Evolutionary conservation across 2,888 invertebrate species (phyloP), one percentile per base, ranked within the genome.

Genomic region (Prosopocoilus inquinatus): DNA sequence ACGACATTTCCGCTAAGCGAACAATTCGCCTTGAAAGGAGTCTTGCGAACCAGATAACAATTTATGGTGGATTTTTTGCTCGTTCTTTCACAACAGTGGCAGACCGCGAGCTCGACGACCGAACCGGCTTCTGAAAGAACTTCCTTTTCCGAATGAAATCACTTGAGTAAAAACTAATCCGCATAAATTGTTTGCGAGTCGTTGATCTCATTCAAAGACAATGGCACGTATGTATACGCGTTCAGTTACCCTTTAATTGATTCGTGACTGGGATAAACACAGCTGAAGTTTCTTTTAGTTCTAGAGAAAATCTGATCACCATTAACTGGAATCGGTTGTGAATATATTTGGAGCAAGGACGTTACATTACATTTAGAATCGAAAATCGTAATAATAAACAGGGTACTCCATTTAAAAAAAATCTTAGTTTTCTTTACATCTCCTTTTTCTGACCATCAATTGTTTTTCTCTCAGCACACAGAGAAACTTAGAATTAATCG

Each of bases 91-190:
- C 15, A 28, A 32, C 12, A 46, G 9, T 32, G 32, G 28, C n/a
- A 28, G 28, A 46, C 46, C 46, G 28, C 46, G 46, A 32, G 16
- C 9, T 28, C 13, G 49, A 39, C n/a, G 38, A 35, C 35, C 39
- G 49, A 49, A 49, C 49, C 38, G 49, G 49, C 49, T 49, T 12
- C 11, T 3, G 44, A 55, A 59, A 56, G 59, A 62, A 64, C 63
- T 64, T 64, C 64, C 64, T 64, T 64, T 64, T 63, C 63, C 64
- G 64, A 63, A 63, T 54, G 53, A 53, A 59, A 64, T 54, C 57
- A 47, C 38, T n/a, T 50, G 36, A 41, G 50, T 51, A 57, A 58
- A 60, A 60, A 48, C 36, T 38, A 58, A 55, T 55, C 52, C 52
- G 52, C 54, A 60, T 55, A 58, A 60, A 60, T 60, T 51, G 41